Evolutionary conservation across 1,140 invertebrate genomes (phyloP).

Genomic region (Aphis craccivora): DNA sequence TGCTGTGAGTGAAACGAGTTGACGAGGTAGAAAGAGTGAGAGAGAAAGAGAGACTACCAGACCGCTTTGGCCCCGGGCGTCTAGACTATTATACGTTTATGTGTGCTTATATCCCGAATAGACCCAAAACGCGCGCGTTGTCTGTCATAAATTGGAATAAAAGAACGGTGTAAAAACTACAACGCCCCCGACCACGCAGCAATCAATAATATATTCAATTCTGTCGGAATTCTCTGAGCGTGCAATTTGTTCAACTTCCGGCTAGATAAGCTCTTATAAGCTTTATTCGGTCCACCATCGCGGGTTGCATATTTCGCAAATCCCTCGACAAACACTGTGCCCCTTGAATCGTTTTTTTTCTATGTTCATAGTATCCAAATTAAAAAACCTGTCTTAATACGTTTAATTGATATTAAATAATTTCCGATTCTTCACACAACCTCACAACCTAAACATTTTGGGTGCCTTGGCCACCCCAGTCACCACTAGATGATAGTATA

Average conservation of each 20-base stretch:
- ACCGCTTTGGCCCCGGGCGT: slow-evolving; percentile 45
- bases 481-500: not conserved
- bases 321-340: too few species aligned
- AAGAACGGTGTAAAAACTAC: not conserved
- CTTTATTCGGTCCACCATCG: not conserved
- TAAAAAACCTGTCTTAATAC: too few species aligned
- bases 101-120: not conserved
- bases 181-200: not conserved
- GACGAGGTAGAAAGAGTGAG: not conserved
- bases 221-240: not conserved
- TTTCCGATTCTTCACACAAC: too few species aligned
- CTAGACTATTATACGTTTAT: slow-evolving; percentile 10
- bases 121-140: not conserved
- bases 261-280: not conserved
- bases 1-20: not conserved
- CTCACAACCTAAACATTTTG: not conserved
- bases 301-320: too few species aligned
- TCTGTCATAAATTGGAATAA: slow-evolving; percentile 27
- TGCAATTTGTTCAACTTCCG: not conserved
- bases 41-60: not conserved
- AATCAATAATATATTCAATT: not conserved
- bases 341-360: too few species aligned
- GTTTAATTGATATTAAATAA: too few species aligned
- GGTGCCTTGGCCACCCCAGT: too few species aligned
- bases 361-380: too few species aligned